These are phyloP conservation scores for Amphibalanus amphitrite DNA, from an alignment of 1,140 invertebrate species.

Conservation along the genomic window DNA sequence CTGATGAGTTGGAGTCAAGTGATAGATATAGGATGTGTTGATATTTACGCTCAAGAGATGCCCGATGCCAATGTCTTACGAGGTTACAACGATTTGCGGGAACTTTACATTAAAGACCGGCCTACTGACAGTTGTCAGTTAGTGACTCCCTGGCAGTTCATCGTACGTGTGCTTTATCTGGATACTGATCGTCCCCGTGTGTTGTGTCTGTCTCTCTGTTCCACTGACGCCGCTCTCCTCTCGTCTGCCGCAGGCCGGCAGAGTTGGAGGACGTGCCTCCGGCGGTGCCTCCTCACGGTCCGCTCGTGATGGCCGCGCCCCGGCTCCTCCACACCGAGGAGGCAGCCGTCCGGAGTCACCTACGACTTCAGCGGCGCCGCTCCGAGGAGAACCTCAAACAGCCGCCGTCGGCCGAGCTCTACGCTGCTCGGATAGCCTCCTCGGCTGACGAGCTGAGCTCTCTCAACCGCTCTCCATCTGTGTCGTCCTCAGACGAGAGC, in stretches of 20 bases:
- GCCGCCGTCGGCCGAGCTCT: conserved; percentile 22
- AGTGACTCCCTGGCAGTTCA: no score
- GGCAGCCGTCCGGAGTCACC: conserved; percentile 17
- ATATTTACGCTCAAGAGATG: no score
- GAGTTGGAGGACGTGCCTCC: neutral
- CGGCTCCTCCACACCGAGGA: conserved; percentile 20
- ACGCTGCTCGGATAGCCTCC: conserved; percentile 35
- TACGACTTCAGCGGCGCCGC: conserved; percentile 32
- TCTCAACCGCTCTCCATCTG: conserved; percentile 52
- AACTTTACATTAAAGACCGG: no score
- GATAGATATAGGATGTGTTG: no score
- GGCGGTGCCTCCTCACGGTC: neutral
- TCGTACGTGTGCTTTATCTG: no score
- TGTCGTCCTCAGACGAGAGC: conserved; percentile 61
- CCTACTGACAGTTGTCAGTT: no score
- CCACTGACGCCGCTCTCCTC: no score
- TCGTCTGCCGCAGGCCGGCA: neutral
- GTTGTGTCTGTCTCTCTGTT: no score
- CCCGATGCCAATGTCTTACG: no score
- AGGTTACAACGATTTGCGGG: no score
- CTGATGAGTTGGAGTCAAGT: no score
- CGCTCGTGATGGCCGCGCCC: conserved; percentile 11
- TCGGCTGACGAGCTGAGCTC: conserved; percentile 62
- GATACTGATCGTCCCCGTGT: no score
- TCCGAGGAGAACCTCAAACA: conserved; percentile 43